Evolutionary conservation across 2,797 vertebrate species (phyloP).

Genomic region (Sebastiscus tertius): DNA sequence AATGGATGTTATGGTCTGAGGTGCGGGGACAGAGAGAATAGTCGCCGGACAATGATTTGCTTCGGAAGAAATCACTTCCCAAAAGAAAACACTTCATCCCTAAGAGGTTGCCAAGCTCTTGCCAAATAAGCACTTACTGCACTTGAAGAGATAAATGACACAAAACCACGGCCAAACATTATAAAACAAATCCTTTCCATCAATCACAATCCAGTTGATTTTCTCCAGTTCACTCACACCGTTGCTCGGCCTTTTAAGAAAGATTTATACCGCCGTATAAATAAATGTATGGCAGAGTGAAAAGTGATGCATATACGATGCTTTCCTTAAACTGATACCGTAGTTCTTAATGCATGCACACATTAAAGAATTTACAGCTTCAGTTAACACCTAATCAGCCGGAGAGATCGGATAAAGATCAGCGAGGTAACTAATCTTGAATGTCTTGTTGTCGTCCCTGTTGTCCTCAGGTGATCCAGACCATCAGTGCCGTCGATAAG

Average conservation of each 20-base stretch:
- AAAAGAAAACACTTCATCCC: conserved; percentile 63
- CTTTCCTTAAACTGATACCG: background rate
- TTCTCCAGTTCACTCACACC: conserved; percentile 43
- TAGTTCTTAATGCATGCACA: background rate
- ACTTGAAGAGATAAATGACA: conserved; percentile 66
- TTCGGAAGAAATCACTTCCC: conserved; percentile 59
- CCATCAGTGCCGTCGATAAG: conserved; percentile 93
- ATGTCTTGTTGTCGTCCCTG: conserved; percentile 15
- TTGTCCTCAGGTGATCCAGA: conserved; percentile 91
- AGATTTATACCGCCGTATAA: conserved; percentile 35
- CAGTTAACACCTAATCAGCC: conserved; percentile 29
- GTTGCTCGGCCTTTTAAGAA: conserved; percentile 32
- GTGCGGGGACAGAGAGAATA: conserved; percentile 6
- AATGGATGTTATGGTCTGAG: conserved; percentile 19
- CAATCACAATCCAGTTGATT: conserved; percentile 61
- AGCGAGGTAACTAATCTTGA: conserved; percentile 14
- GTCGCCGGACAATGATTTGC: conserved; percentile 44
- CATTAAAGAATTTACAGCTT: conserved; percentile 30
- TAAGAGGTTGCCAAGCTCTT: conserved; percentile 60
- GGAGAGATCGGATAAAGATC: conserved; percentile 17
- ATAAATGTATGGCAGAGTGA: conserved; percentile 41
- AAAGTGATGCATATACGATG: conserved; percentile 25
- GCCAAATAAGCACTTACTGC: conserved; percentile 82
- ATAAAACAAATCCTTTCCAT: conserved; percentile 66
- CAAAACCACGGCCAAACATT: conserved; percentile 65